phyloP scores from a whole-genome alignment of 1,140 invertebrate genomes.

The Brachionus calyciflorus region DNA sequence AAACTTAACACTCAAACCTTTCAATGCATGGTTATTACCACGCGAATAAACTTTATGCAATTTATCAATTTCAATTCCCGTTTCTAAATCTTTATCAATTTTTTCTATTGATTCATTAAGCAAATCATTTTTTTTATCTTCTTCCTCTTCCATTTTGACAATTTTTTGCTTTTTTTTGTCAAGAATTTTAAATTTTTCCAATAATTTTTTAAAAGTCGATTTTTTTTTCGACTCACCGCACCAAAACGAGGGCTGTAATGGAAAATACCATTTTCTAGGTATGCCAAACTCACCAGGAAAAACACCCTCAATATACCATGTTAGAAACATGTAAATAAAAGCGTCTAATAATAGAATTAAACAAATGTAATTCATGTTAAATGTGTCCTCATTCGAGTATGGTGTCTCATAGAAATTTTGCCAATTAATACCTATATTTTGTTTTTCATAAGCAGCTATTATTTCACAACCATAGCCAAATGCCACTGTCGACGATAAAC shows the following conservation, averaged over 20 bases:
- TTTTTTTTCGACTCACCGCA: slow-evolving; percentile 51
- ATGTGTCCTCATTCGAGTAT: background rate
- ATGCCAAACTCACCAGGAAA: slow-evolving; percentile 66
- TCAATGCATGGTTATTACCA: slow-evolving; percentile 42
- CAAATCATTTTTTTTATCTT: background rate
- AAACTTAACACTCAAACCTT: slow-evolving; percentile 38
- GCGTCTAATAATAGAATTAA: slow-evolving; percentile 65
- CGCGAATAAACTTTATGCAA: slow-evolving; percentile 36
- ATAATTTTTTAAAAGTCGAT: background rate
- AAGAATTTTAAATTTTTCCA: background rate
- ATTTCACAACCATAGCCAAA: slow-evolving; percentile 73
- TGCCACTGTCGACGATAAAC: slow-evolving; percentile 71
- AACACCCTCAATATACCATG: slow-evolving; percentile 68
- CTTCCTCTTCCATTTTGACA: slow-evolving; percentile 27
- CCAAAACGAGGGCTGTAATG: slow-evolving; percentile 64
- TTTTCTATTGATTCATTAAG: background rate
- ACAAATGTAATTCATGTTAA: slow-evolving; percentile 54
- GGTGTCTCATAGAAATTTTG: slow-evolving; percentile 67
- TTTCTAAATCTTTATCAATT: background rate
- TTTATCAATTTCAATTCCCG: slow-evolving; percentile 12
- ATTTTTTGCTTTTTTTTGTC: slow-evolving; percentile 6
- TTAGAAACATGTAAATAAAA: slow-evolving; percentile 60
- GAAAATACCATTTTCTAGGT: slow-evolving; percentile 62
- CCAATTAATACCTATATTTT: slow-evolving; percentile 71
- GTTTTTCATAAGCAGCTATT: slow-evolving; percentile 68